A percentile compares a stretch with the other conserved stretches of the same genome.
Conservation (phyloP, 2,888 invertebrate species). For the Pachycephus smyrnensis region DNA sequence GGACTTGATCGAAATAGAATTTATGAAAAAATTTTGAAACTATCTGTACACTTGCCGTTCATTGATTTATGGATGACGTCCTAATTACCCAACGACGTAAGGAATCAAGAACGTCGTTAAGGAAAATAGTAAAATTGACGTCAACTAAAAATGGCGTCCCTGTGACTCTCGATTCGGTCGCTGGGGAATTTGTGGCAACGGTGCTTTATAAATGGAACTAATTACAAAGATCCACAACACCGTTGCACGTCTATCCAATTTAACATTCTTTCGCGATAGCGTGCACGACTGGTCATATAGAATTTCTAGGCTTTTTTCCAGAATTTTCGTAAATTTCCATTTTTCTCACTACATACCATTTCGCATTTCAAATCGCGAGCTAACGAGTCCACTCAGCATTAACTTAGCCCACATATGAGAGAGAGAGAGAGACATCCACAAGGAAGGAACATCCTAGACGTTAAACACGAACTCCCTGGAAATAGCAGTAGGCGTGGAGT, state of each 20-base stretch:
- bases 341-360: neutral
- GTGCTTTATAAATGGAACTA: constrained; percentile 56
- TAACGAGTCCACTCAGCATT: neutral
- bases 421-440: neutral
- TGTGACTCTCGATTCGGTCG: constrained; percentile 42
- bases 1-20: neutral
- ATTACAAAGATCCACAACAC: constrained; percentile 57
- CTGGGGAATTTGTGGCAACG: constrained; percentile 46
- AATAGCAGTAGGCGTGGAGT: neutral
- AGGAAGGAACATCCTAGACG: neutral
- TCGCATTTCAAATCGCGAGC: neutral
- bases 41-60: neutral
- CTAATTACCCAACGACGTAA: neutral
- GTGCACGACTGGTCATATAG: neutral
- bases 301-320: neutral
- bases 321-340: neutral
- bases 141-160: constrained; percentile 30
- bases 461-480: neutral
- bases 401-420: neutral
- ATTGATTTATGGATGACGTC: neutral
- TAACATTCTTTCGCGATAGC: constrained; percentile 7
- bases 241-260: constrained; percentile 49
- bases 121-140: neutral
- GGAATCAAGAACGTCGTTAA: neutral
- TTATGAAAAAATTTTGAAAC: neutral